phyloP scores from a whole-genome alignment of 1,140 invertebrate genomes.

The Brachionus plicatilis region DNA sequence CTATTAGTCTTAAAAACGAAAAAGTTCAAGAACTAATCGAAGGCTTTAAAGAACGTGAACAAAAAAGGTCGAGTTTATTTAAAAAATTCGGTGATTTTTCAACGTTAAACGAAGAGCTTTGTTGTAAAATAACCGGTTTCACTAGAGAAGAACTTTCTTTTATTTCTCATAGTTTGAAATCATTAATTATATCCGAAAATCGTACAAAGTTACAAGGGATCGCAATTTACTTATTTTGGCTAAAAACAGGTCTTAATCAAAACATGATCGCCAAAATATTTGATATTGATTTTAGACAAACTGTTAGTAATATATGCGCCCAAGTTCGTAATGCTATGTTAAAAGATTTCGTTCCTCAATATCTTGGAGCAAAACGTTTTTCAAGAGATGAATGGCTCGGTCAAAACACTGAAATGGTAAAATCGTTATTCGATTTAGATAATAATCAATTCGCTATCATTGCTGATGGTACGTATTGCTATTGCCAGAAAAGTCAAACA shows the following conservation, averaged over 20 bases:
- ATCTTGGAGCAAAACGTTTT: neutral
- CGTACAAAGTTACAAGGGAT: neutral
- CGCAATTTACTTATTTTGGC: constrained; percentile 20
- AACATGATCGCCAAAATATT: neutral
- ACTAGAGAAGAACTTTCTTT: neutral
- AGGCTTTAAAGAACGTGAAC: neutral
- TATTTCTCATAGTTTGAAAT: neutral
- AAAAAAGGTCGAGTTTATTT: neutral
- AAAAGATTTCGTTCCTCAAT: neutral
- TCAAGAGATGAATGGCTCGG: neutral
- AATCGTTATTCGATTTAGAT: neutral
- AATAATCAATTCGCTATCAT: neutral
- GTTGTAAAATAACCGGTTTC: neutral
- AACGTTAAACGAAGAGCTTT: neutral
- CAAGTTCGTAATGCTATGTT: neutral
- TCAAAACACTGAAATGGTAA: neutral
- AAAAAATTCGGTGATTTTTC: neutral
- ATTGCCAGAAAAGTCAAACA: neutral
- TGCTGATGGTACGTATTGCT: neutral
- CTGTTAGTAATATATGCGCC: neutral
- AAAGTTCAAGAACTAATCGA: neutral
- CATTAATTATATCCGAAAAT: neutral
- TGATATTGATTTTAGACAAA: neutral
- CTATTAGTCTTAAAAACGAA: neutral
- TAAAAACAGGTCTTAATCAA: constrained; percentile 10